Percentiles rank a stretch among this genome's conserved stretches.
These are phyloP conservation scores for Tragelaphus oryx DNA, from an alignment of 2,797 vertebrate genomes.

Conservation along the genomic window DNA sequence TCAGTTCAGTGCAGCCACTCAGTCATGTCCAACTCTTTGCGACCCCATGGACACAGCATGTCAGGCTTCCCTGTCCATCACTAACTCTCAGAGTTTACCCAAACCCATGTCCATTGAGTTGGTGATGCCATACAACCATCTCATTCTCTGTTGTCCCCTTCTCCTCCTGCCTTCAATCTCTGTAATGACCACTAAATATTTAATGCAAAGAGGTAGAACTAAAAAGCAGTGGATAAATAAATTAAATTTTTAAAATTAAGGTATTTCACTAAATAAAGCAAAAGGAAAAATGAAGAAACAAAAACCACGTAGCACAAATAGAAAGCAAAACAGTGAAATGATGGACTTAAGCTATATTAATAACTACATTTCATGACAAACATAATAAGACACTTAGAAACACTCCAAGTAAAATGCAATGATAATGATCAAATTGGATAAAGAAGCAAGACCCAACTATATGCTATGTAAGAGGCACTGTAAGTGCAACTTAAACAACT, in stretches of 20 bases:
- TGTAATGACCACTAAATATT: not conserved
- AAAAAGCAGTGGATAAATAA: not conserved
- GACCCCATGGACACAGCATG: not conserved
- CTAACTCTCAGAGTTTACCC: not conserved
- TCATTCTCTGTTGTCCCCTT: not conserved
- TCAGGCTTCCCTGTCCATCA: not conserved
- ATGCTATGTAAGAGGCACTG: not conserved
- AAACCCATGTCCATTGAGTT: not conserved
- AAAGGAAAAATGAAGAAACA: not conserved
- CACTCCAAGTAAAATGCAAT: not conserved
- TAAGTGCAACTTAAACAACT: not conserved
- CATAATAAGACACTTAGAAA: not conserved
- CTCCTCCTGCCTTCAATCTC: not conserved
- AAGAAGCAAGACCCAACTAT: not conserved
- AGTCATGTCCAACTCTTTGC: not conserved
- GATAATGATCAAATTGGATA: not conserved
- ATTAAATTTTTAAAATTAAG: not conserved
- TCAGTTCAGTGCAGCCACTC: not conserved
- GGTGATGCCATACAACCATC: not conserved
- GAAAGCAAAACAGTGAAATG: not conserved
- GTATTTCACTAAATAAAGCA: not conserved
- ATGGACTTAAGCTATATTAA: not conserved
- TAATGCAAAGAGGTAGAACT: not conserved
- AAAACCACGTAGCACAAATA: not conserved
- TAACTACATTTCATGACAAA: not conserved